Percentiles rank a stretch among this genome's conserved stretches.
These are phyloP conservation scores for Cepphus grylle DNA, from an alignment of 2,113 vertebrate species.

Conservation along the genomic window DNA sequence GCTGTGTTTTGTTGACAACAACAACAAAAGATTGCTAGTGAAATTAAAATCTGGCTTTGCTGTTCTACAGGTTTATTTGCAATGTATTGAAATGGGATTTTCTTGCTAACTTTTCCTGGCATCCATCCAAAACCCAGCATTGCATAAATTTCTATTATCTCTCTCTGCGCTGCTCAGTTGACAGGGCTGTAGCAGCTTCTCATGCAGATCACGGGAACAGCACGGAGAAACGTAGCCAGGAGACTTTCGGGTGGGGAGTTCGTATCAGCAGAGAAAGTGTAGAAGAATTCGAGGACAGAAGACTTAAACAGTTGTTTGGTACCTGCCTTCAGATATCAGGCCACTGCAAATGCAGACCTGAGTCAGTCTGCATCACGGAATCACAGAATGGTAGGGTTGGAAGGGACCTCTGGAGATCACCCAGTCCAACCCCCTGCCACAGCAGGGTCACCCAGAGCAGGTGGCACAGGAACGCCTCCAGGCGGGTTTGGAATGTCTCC, in stretches of 20 bases:
- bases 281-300: not conserved
- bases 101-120: conserved; percentile 11
- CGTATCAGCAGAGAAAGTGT: not conserved
- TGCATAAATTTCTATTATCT: conserved; percentile 22
- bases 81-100: not conserved
- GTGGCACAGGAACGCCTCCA: too few relatives aligned
- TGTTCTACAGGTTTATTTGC: not conserved
- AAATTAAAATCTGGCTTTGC: not conserved
- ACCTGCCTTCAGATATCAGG: not conserved
- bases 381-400: too few relatives aligned
- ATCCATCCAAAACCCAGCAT: not conserved
- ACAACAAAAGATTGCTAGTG: not conserved
- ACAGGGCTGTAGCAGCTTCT: not conserved
- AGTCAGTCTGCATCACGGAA: not conserved
- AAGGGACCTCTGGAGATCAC: too few relatives aligned
- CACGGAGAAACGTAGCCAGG: not conserved
- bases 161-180: not conserved
- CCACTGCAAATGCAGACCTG: not conserved
- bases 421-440: too few relatives aligned
- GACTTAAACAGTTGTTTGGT: not conserved
- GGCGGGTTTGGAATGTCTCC: too few relatives aligned
- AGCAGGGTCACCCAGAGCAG: too few relatives aligned
- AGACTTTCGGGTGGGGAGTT: not conserved
- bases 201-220: rapidly evolving
- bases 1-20: not conserved